A percentile compares a stretch with the other conserved stretches of the same genome.
These are phyloP conservation scores for Leptinotarsa rubiginosa DNA, from an alignment of 2,888 invertebrate genomes.

Conservation along the genomic window DNA sequence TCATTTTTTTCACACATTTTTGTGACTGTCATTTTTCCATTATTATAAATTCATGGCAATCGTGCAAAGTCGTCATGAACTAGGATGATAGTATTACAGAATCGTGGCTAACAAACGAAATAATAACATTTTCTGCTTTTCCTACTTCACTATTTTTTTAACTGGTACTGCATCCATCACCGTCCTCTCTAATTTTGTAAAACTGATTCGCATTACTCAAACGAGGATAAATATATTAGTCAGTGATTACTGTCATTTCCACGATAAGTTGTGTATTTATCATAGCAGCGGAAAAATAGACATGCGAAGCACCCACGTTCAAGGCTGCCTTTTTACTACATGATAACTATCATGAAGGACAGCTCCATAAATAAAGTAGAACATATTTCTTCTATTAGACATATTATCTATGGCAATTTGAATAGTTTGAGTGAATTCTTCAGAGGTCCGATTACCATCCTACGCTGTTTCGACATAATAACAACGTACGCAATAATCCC, in stretches of 20 bases:
- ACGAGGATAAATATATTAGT: conserved; percentile 10
- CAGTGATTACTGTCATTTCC: neutral
- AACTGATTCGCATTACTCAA: neutral
- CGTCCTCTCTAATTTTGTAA: neutral
- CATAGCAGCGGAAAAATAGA: conserved; percentile 19
- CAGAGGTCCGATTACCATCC: neutral
- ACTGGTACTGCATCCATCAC: neutral
- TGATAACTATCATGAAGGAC: conserved; percentile 28
- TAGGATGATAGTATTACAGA: too few species aligned
- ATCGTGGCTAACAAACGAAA: too few species aligned
- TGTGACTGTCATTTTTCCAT: too few species aligned
- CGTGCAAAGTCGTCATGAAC: too few species aligned
- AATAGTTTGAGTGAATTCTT: conserved; percentile 18
- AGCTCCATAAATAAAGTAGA: conserved; percentile 25
- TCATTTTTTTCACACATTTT: too few species aligned
- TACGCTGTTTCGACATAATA: neutral
- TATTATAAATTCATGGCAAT: too few species aligned
- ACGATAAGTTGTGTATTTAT: conserved; percentile 1
- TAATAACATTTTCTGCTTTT: too few species aligned
- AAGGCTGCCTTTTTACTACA: conserved; percentile 32
- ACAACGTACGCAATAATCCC: neutral
- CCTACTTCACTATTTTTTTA: too few species aligned
- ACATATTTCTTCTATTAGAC: conserved; percentile 26
- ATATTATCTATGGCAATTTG: conserved; percentile 16
- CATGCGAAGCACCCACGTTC: conserved; percentile 36